Evolutionary conservation across 2,888 invertebrate species (phyloP), one percentile per base, ranked within the genome.

Genomic region (Ichneumon xanthorius): DNA sequence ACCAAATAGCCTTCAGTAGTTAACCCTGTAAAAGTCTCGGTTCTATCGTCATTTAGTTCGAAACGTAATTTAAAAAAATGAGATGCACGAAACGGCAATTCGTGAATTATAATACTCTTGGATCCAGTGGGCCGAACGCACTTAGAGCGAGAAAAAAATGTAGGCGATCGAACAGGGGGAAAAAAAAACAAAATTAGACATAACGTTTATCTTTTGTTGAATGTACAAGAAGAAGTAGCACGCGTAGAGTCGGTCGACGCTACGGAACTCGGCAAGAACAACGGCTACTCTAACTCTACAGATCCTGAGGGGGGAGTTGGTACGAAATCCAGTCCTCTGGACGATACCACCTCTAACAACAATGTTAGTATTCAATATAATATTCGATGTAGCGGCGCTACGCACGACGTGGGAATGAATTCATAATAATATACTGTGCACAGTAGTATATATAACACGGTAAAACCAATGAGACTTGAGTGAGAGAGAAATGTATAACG

Each of bases 241-340:
- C 91, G 89, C 88, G 90, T 93, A 90, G 92, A 93, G 88, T 92
- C 93, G 92, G 88, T 92, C 90, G 93, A 93, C 80, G 92, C 90
- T 82, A 93, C 90, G 88, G 90, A 92, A 88, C 90, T 92, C 58
- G 91, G 90, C 86, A 90, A 91, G 86, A 90, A 90, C 89, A 91
- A 90, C 88, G 87, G 88, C 88, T 85, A 88, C 77, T 80, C 86
- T 79, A 87, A 87, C 82, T 79, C 85, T 88, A 92, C 90, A 85
- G 90, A 90, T 85, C 80, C 87, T 67, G 90, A 92, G 90, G 88
- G 89, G 84, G 91, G 90, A 87, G 89, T 92, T 89, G 90, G 88
- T 92, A 89, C 91, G 65, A 90, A 90, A 89, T 89, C 89, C 87
- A 91, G 89, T 88, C 87, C 89, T 86, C 88, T 89, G 89, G 93